Evolutionary conservation across 1,140 invertebrate genomes (phyloP), one percentile per base, ranked within the genome.

Genomic region (Pachyrhynchus sulphureomaculatus): DNA sequence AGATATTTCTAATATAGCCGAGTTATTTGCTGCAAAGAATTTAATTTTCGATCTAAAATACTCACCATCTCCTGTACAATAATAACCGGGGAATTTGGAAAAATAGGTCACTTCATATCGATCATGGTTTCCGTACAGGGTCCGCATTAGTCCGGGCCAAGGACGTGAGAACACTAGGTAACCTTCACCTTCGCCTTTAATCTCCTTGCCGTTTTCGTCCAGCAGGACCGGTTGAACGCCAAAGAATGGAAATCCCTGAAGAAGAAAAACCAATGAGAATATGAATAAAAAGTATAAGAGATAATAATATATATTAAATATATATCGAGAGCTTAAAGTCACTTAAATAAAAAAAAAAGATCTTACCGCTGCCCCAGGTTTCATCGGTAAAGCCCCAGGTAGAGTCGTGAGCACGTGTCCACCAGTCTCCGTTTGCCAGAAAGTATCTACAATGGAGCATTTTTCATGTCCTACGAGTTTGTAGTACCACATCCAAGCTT

Each of bases 351-450:
- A n/a, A n/a, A n/a, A n/a, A n/a, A n/a, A n/a, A n/a, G n/a, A 12
- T 18, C 86, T 86, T 84, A 96, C 93, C 64, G 96, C 96, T 56
- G 95, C 93, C 47, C 96, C 96, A 2, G 96, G 96, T 80, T 99
- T 99, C 83, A 95, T 92, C 4, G 93, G 91, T 8, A 93, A 96
- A 10, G 90, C 92, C 24, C 94, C 95, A 20, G 97, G 97, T 21
- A 99, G 77, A 23, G 95, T 93, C 36, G 96, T 97, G 1, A 99
- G 84, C 1, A 98, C 92, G 79, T 95, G 92, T 1, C 92, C 92
- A 8, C 95, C 96, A 18, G 96, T 99, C 82, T 99, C 96, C 1
- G 97, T 99, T 79, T 99, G 96, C 96, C 96, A 99, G 78, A 96
- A 99, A 1, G 97, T 99, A 72, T 99, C 97, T 0, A 93, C 92